Base-by-base conservation (phyloP, 2,888 invertebrate species). In the Leptinotarsa juncta region DNA sequence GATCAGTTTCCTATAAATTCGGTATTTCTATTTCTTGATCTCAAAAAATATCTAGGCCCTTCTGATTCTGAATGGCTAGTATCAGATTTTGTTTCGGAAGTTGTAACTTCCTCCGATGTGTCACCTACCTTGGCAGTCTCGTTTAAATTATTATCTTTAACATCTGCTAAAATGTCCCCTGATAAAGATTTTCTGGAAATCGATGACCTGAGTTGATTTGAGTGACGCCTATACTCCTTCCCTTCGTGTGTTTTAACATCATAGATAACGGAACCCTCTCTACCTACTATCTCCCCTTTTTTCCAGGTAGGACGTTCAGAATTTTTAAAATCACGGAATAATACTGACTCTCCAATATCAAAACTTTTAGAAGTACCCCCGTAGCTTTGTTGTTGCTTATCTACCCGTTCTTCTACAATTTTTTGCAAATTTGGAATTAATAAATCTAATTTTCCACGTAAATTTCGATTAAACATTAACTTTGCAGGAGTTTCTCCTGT, bases 401-500 rank as follows among this genome's bases (percentile, higher is more conserved):
- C 57, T 14, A 55, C 20, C 57, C 20, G 20, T 18, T 23, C 26
- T 32, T 55, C 70, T n/a, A 62, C 18, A 60, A 55, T 55, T 23
- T 55, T 26, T 14, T 60, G 16, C 16, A 15, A 20, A n/a, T 51
- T 73, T 20, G 66, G 55, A 23, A 57, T 20, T 18, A 72, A 48
- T 49, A 67, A 14, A 73, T 73, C 69, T n/a, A 73, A 75, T 67
- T 73, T 20, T 26, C 23, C 23, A 26, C 23, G 23, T 26, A 26
- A 26, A 26, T 26, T 26, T 26, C 23, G 23, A 57, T 65, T 55
- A 55, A 77, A 73, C 71, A 77, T 60, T 48, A 73, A 26, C 20
- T 68, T 49, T 16, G 71, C 70, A 15, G 76, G 76, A 26, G 53
- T 48, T 49, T 67, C 49, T 32, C 69, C 69, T 51, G 76, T 77